phyloP scores from a whole-genome alignment of 2,888 invertebrate genomes.

The Xanthorhoe spadicearia region DNA sequence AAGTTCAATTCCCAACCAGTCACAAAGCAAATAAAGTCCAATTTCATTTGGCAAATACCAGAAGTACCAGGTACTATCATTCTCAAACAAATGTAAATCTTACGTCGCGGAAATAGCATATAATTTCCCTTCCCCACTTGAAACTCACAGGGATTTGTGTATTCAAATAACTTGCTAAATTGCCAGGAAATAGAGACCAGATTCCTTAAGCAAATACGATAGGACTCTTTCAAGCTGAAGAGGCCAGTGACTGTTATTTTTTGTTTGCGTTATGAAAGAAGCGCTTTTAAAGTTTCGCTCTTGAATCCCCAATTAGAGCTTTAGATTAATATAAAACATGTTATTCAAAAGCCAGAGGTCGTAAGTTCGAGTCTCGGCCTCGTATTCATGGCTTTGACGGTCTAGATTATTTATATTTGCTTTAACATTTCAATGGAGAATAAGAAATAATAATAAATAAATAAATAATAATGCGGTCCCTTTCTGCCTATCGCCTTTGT shows the following conservation, averaged over 20 bases:
- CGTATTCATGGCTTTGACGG: neutral
- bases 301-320: conserved; percentile 11
- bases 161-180: conserved; percentile 2
- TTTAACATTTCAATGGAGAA: neutral
- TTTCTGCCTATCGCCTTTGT: too few relatives aligned
- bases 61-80: conserved; percentile 2
- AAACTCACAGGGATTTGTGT: conserved; percentile 8
- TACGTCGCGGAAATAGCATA: conserved; percentile 23
- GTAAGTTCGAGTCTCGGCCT: neutral
- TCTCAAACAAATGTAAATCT: conserved; percentile 25
- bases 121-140: conserved; percentile 26
- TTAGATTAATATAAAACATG: neutral
- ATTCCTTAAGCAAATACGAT: conserved; percentile 10
- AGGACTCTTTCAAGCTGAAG: conserved; percentile 18
- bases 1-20: neutral
- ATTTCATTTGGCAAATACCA: conserved; percentile 9
- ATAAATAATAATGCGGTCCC: too few relatives aligned
- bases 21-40: conserved; percentile 8
- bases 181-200: conserved; percentile 4
- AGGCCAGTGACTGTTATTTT: conserved; percentile 24
- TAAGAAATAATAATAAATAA: too few relatives aligned
- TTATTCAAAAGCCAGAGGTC: neutral
- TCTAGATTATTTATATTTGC: neutral
- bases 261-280: conserved; percentile 22
- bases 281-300: conserved; percentile 9